Evolutionary conservation across 2,113 vertebrate species (phyloP).

Genomic region (Climacteris rufus): DNA sequence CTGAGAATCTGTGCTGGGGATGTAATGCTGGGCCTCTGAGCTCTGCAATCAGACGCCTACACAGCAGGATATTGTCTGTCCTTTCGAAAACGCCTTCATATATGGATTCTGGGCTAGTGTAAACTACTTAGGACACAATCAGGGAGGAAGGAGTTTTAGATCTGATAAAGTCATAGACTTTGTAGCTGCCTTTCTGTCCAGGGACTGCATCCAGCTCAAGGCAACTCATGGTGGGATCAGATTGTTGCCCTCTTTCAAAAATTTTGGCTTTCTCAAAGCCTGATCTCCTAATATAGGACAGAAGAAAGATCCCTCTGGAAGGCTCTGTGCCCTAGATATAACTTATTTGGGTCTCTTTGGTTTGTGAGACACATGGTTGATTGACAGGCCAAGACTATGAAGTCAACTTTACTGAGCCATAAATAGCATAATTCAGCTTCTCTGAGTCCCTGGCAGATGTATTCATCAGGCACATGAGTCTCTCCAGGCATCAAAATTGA

Average conservation of each 20-base stretch:
- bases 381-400: not conserved
- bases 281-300: not conserved
- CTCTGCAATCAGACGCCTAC: not conserved
- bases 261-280: not conserved
- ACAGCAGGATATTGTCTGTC: not conserved
- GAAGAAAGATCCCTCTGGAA: not conserved
- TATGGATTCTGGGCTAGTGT: not conserved
- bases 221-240: not conserved
- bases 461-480: not conserved
- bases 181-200: not conserved
- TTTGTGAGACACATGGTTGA: not conserved
- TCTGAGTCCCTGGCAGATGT: not conserved
- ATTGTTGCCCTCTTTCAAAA: not conserved
- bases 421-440: constrained; percentile 33
- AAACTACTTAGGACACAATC: not conserved
- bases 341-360: not conserved
- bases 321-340: not conserved
- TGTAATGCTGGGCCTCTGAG: fast-evolving
- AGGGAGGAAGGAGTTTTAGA: not conserved
- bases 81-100: not conserved
- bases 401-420: not conserved
- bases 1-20: not conserved
- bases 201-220: not conserved
- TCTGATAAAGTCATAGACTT: not conserved
- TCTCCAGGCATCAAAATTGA: constrained; percentile 29